A percentile compares a stretch with the other conserved stretches of the same genome.
Conservation (phyloP, 2,113 vertebrate species). For the Stomatorhinus ivindoensis region DNA sequence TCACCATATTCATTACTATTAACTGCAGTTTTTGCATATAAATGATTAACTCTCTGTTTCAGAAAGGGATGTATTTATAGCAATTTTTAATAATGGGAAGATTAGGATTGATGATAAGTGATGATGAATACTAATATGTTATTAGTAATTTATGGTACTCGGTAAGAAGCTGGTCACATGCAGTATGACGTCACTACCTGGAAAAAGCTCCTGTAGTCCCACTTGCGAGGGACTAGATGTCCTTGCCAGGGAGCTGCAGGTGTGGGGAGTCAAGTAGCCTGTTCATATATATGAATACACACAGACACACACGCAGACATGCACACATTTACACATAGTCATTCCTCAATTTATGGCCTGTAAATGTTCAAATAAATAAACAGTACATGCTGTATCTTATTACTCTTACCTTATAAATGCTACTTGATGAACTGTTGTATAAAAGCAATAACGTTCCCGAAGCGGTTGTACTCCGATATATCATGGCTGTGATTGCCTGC, state of each 20-base stretch:
- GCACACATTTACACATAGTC: too few species aligned
- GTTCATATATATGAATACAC: not conserved
- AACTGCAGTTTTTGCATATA: not conserved
- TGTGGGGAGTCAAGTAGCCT: not conserved
- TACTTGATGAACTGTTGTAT: too few species aligned
- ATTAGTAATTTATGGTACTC: conserved; percentile 3
- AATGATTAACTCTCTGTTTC: not conserved
- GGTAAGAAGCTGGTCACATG: not conserved
- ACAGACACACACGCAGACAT: too few species aligned
- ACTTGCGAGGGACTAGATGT: not conserved
- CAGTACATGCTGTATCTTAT: too few species aligned
- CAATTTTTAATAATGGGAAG: not conserved
- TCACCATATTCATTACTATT: not conserved
- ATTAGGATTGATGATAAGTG: not conserved
- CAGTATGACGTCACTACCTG: not conserved
- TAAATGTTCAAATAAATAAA: too few species aligned
- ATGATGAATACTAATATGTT: not conserved
- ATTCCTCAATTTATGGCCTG: too few species aligned
- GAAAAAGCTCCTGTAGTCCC: not conserved
- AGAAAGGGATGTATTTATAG: conserved; percentile 7
- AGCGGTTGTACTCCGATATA: too few species aligned
- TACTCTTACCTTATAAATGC: too few species aligned
- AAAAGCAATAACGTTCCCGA: too few species aligned
- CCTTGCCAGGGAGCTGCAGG: not conserved
- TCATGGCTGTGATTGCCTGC: too few species aligned